Conservation (phyloP, 2,113 vertebrate genomes). For the Chlamydotis undulata region DNA sequence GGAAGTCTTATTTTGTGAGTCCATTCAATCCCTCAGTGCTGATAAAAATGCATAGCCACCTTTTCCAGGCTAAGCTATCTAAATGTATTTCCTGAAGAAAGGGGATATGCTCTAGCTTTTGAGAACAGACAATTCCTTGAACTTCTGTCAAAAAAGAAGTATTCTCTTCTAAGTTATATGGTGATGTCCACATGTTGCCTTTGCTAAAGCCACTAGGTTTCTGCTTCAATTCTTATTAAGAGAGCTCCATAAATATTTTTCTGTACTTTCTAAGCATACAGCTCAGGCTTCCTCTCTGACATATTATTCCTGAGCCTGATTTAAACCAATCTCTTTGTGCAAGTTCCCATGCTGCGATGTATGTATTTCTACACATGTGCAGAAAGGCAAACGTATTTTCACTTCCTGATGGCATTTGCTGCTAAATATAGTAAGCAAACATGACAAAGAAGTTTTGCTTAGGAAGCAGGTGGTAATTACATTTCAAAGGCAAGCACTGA, state of each 20-base stretch:
- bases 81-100: not conserved
- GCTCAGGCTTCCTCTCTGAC: not conserved
- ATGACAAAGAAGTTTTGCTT: not conserved
- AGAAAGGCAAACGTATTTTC: not conserved
- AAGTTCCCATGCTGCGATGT: not conserved
- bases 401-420: not conserved
- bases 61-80: not conserved
- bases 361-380: not conserved
- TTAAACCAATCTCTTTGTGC: not conserved
- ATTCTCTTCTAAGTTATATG: not conserved
- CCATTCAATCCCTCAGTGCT: not conserved
- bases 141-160: not conserved
- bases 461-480: not conserved
- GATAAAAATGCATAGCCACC: not conserved
- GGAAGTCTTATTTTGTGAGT: not conserved
- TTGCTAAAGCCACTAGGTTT: not conserved
- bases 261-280: not conserved
- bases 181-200: not conserved
- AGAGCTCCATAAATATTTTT: not conserved
- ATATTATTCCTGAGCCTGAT: not conserved
- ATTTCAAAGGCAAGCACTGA: conserved; percentile 13
- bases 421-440: not conserved
- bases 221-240: not conserved
- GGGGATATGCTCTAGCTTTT: not conserved
- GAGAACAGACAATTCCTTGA: not conserved